Percentiles rank a stretch among this genome's conserved stretches.
phyloP scores from a whole-genome alignment of 1,140 invertebrate species.

The Antheraea pernyi region DNA sequence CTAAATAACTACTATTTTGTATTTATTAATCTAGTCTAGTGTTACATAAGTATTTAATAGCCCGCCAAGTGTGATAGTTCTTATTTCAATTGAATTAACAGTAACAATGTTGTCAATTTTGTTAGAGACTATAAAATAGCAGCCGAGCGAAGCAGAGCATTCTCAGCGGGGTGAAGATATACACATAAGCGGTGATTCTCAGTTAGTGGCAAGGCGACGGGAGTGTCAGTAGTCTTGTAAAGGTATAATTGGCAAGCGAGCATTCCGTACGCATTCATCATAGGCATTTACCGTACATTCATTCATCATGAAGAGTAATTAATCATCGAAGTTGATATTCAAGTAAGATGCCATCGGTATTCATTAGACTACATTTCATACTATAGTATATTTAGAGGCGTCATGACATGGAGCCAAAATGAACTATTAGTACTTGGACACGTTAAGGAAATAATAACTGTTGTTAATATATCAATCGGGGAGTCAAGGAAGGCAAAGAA shows the following conservation, averaged over 20 bases:
- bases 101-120: slow-evolving; percentile 20
- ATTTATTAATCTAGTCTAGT: slow-evolving; percentile 35
- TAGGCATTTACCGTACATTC: slow-evolving; percentile 9
- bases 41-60: slow-evolving; percentile 35
- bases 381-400: neutral
- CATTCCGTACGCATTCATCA: slow-evolving; percentile 38
- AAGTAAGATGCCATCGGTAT: neutral
- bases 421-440: neutral
- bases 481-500: slow-evolving; percentile 37
- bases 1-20: slow-evolving; percentile 33
- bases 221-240: slow-evolving; percentile 55
- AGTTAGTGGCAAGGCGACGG: slow-evolving; percentile 76
- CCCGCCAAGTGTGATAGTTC: slow-evolving; percentile 53
- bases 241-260: slow-evolving; percentile 60
- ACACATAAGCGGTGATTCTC: slow-evolving; percentile 68
- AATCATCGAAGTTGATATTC: slow-evolving; percentile 17
- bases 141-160: slow-evolving; percentile 76
- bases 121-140: slow-evolving; percentile 30
- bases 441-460: slow-evolving; percentile 37
- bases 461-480: slow-evolving; percentile 45
- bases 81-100: slow-evolving; percentile 2
- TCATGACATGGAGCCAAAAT: neutral
- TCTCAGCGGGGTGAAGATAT: slow-evolving; percentile 72
- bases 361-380: neutral
- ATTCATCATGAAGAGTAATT: slow-evolving; percentile 12